Conservation (phyloP, 92 coral and sea anemone species). For the Anthopleura xanthogrammica region DNA sequence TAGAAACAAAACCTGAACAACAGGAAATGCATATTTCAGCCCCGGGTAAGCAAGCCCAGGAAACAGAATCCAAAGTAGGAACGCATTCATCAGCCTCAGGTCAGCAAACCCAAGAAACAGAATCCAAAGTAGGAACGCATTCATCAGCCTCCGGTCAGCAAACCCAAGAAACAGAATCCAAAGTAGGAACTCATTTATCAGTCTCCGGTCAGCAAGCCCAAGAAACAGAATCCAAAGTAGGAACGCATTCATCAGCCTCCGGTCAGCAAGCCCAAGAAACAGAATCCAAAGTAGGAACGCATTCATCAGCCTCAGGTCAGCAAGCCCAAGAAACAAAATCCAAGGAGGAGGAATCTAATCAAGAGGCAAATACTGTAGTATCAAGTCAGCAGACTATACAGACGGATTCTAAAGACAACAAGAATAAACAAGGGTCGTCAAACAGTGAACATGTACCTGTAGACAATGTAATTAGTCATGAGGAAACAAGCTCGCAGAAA, state of each 20-base stretch:
- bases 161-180: not conserved
- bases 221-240: not conserved
- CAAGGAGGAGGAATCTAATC: not conserved
- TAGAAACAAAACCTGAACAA: not conserved
- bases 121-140: not conserved
- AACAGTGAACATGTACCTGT: not conserved
- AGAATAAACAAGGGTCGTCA: not conserved
- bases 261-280: slow-evolving; percentile 1
- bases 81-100: not conserved
- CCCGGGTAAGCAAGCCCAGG: not conserved
- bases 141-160: not conserved
- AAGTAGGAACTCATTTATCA: not conserved
- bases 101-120: not conserved
- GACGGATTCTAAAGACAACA: not conserved
- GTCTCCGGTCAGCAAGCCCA: not conserved
- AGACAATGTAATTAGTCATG: not conserved
- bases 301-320: not conserved
- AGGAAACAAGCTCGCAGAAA: not conserved
- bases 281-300: not conserved
- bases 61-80: not conserved
- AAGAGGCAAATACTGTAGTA: not conserved
- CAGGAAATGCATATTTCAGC: not conserved
- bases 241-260: no score
- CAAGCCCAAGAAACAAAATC: not conserved
- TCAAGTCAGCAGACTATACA: not conserved